Evolutionary conservation across 2,888 invertebrate species (phyloP).

Genomic region (Drosophila atripex): DNA sequence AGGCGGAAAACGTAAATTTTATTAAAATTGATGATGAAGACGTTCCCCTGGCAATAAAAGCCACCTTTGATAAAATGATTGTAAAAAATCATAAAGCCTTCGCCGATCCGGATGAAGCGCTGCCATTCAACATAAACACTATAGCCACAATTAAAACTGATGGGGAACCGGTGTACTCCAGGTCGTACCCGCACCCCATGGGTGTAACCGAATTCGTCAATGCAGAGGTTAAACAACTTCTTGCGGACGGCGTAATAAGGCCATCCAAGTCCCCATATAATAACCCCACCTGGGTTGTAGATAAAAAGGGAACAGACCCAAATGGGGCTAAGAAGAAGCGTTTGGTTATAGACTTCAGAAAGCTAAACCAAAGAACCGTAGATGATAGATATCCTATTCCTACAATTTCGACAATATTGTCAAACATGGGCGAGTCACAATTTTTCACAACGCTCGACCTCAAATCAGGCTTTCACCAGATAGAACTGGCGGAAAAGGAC

Average conservation of each 20-base stretch:
- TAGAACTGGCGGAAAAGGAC: no score
- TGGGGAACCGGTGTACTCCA: slow-evolving; percentile 6
- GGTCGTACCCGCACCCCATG: neutral
- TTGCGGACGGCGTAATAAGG: neutral
- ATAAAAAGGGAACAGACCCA: slow-evolving; percentile 5
- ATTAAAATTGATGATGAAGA: neutral
- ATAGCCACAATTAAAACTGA: slow-evolving; percentile 1
- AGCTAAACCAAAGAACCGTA: no score
- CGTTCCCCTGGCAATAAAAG: neutral
- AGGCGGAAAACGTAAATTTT: neutral
- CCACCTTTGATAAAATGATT: slow-evolving; percentile 1
- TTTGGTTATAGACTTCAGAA: no score
- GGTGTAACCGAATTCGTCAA: slow-evolving; percentile 1
- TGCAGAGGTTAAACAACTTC: slow-evolving; percentile 3
- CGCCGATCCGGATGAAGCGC: neutral
- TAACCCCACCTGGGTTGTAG: slow-evolving; percentile 1
- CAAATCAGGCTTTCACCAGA: no score
- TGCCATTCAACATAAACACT: neutral
- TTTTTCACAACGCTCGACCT: no score
- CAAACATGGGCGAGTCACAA: no score
- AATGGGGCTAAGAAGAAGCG: slow-evolving; percentile 7
- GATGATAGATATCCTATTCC: no score
- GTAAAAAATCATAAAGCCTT: neutral
- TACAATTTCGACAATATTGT: no score
- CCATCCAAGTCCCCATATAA: slow-evolving; percentile 4